Evolutionary conservation across 2,888 invertebrate species (phyloP), one percentile per base, ranked within the genome.

Genomic region (Trypoxylon attenuatum): DNA sequence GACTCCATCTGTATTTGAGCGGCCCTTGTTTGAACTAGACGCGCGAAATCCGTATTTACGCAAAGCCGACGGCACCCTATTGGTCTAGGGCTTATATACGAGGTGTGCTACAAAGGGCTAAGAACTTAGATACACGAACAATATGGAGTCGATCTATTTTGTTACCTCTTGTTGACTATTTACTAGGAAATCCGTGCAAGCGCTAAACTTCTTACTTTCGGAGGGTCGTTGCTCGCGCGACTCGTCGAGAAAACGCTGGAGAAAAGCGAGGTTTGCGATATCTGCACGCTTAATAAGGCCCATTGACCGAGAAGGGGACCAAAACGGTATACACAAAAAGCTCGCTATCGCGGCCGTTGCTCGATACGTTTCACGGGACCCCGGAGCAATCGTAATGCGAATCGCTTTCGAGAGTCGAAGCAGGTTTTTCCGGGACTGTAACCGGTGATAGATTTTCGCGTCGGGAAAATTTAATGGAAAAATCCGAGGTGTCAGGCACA

Each of bases 1-100:
- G 84, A 82, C 83, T 84, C 84, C 87, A 86, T 87, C 85, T 87
- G 87, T 85, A 85, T 86, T 87, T 86, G 82, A 82, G 80, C 83
- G 80, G 73, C 71, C 76, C 78, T 79, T 87, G 83, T 86, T 87
- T 87, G 80, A 85, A 84, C 82, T 81, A 78, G 73, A 73, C 80
- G 84, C 82, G 84, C 79, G 81, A 86, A 86, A 86, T 87, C 85
- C 82, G 82, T 84, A 84, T 87, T 86, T 87, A 83, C 86, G 82
- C 75, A 81, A 85, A 85, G 82, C 77, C 67, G 67, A 70, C 76
- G 73, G 71, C 65, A 73, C 71, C 78, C 70, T 78, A 80, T 81
- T 79, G 78, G 77, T 55, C 76, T 67, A 74, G 69, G 79, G 77
- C 83, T 82, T 82, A 77, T 71, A 62, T 50, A 57, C 64, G 74